phyloP scores from a whole-genome alignment of 2,113 vertebrate genomes.

The Epinephelus moara region DNA sequence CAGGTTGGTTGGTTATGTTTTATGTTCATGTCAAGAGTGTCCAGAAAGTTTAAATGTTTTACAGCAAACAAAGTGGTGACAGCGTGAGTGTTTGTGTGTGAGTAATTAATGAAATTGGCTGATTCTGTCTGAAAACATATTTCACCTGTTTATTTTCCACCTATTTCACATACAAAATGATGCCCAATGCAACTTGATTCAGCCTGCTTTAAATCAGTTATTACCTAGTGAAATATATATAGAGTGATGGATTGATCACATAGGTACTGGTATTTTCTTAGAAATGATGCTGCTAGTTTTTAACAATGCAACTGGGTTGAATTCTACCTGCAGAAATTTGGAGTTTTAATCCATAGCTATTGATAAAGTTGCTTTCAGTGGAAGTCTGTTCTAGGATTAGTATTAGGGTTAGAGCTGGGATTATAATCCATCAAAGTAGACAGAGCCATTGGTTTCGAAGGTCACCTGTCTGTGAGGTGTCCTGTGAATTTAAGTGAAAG shows the following conservation, averaged over 20 bases:
- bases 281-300: background rate
- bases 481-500: background rate
- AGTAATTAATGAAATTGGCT: background rate
- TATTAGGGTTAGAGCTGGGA: constrained; percentile 6
- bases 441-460: constrained; percentile 1
- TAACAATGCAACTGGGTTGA: background rate
- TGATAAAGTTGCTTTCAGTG: background rate
- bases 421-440: constrained; percentile 40
- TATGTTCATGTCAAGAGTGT: background rate
- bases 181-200: background rate
- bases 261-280: background rate
- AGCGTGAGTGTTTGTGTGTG: background rate
- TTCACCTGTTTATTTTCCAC: background rate
- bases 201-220: background rate
- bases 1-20: constrained; percentile 73
- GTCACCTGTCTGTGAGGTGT: background rate
- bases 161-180: background rate
- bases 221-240: background rate
- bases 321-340: background rate
- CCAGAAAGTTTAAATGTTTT: constrained; percentile 23
- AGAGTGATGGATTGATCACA: background rate
- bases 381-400: constrained; percentile 8
- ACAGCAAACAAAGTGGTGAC: background rate
- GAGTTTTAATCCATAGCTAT: constrained; percentile 12
- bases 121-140: background rate